phyloP scores from a whole-genome alignment of 2,113 vertebrate species.

The Chaetodon trifascialis region DNA sequence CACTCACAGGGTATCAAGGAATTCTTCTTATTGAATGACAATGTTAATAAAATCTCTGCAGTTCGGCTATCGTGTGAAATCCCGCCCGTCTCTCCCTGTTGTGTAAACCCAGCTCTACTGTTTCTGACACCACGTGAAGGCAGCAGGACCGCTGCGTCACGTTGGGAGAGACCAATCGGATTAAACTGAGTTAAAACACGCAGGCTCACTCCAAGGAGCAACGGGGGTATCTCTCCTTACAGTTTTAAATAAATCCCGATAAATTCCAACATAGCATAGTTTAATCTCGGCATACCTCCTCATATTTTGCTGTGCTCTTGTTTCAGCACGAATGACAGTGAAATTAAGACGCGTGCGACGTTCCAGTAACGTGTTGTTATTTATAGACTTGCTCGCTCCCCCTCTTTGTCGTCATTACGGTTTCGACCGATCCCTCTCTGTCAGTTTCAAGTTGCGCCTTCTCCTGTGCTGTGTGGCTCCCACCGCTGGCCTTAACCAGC shows the following conservation, averaged over 20 bases:
- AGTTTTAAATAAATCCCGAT: background rate
- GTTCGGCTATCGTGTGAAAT: background rate
- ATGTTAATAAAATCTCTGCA: background rate
- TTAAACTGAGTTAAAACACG: slow-evolving; percentile 76
- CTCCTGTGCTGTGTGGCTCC: slow-evolving; percentile 46
- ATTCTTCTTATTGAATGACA: background rate
- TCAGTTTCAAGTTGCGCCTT: slow-evolving; percentile 84
- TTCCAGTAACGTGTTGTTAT: background rate
- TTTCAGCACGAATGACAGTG: rapidly evolving
- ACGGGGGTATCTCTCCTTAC: rapidly evolving
- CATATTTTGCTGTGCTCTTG: rapidly evolving
- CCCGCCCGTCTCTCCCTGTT: background rate
- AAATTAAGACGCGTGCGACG: rapidly evolving
- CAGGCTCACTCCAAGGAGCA: slow-evolving; percentile 18
- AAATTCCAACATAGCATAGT: rapidly evolving
- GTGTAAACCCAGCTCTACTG: background rate
- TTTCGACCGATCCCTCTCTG: slow-evolving; percentile 69
- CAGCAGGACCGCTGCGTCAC: slow-evolving; percentile 74
- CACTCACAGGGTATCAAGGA: background rate
- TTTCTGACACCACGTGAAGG: slow-evolving; percentile 57
- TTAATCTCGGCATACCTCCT: rapidly evolving
- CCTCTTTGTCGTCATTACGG: slow-evolving; percentile 48
- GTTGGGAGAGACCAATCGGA: slow-evolving; percentile 81
- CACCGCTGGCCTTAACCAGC: background rate
- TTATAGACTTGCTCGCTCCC: background rate